Base-by-base conservation (phyloP, 2,797 vertebrate species). In the Alfaro cultratus region DNA sequence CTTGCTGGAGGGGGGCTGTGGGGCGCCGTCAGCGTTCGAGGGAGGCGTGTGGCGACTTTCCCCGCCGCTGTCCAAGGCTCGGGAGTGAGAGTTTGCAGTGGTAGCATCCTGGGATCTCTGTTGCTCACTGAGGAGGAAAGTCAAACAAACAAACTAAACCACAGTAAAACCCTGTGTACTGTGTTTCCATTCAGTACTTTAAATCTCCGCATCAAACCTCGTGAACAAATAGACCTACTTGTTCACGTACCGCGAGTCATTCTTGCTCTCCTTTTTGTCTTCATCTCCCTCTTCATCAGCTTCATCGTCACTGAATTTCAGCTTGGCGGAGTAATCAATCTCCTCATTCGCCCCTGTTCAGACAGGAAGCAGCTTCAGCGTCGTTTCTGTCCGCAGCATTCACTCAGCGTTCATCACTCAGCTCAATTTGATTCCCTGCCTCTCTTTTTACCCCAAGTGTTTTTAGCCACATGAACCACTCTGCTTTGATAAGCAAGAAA, bases 241-340 rank as follows among this genome's bases (percentile, higher is more conserved):
- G 2, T 21, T 43, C 23, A 83, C 95, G 90, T 92, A 97, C 97
- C 91, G 88, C 62, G 81, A 90, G 86, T 96, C 95, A 76, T 92
- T 95, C 74, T 90, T 94, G 89, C 80, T 87, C 86, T 96, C 96
- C 2, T 84, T 80, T 82, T 89, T 84, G 80, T 96, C 96, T 60
- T 98, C 97, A 29, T 97, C 96, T 3, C 96, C 96, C 26, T 98
- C 97, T 78, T 97, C 96, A 3, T 97, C 97, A 3, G 97, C 97
- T 94, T 99, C 98, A 88, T 99, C 98, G 67, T 99, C 98, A 5
- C 98, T 99, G 95, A 99, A 99, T 89, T 99, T 98, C 84, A 99
- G 95, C 89, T 99, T 99, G 81, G 98, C 98, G 0, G 97, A 97
- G 92, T 99, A 99, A 92, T 99, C 98, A 1, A 98, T 98, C 94